Base-by-base conservation (phyloP, 30 jellyfish, hydroid and myxozoan genomes). In the Sanderia malayensis region DNA sequence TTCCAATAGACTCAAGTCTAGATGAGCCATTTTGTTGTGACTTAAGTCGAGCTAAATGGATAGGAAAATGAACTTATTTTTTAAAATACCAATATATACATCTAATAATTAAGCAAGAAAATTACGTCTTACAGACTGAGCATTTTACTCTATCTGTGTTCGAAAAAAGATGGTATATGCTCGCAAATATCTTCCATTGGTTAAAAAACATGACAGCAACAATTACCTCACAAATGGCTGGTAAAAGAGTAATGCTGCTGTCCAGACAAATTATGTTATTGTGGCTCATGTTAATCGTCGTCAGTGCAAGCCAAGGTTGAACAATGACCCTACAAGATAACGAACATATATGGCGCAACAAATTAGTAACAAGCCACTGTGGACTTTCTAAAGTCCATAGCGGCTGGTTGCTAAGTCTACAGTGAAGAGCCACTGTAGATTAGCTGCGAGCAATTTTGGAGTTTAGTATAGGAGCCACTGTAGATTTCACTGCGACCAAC, bases 41-140 rank as follows among this genome's bases (percentile, higher is more conserved):
- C 97, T 89, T 24, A 89, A 65, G 49, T 89, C 97, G 60, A 89
- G 82, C 96, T 87, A n/a, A n/a, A n/a, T n/a, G n/a, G 34, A 46
- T 3, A 27, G 15, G 22, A 27, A 44, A 3, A 37, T 32, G 41
- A 76, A 34, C 24, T 26, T 17, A 31, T 18, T 33, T n/a, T n/a
- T n/a, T n/a, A n/a, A n/a, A n/a, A n/a, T n/a, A n/a, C n/a, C n/a
- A n/a, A n/a, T n/a, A n/a, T n/a, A n/a, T n/a, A n/a, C n/a, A n/a
- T n/a, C n/a, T n/a, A n/a, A n/a, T n/a, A n/a, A n/a, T n/a, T n/a
- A n/a, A n/a, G n/a, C n/a, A n/a, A n/a, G n/a, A n/a, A n/a, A n/a
- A n/a, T n/a, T n/a, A n/a, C n/a, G n/a, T n/a, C n/a, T n/a, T n/a
- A n/a, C n/a, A n/a, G n/a, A n/a, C n/a, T n/a, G n/a, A n/a, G n/a